phyloP scores from a whole-genome alignment of 2,888 invertebrate genomes.

The Netelia inedita region DNA sequence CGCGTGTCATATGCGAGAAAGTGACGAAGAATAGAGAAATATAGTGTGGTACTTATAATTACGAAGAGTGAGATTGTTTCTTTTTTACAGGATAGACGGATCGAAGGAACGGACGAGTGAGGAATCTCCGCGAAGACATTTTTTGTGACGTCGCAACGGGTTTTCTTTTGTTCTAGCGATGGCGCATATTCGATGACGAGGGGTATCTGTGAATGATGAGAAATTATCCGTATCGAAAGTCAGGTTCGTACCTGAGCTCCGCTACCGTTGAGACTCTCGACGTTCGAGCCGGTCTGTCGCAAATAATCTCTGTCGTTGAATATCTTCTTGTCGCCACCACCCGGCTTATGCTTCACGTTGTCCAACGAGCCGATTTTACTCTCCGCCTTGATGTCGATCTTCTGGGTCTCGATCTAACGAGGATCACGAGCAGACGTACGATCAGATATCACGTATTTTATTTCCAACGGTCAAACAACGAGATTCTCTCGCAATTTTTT shows the following conservation, averaged over 20 bases:
- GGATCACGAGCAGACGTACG: conserved; percentile 20
- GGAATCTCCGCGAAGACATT: conserved; percentile 29
- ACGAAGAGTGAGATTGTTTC: not conserved
- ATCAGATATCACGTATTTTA: not conserved
- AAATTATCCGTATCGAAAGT: conserved; percentile 40
- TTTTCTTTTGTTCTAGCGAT: conserved; percentile 19
- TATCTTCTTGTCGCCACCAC: conserved; percentile 97
- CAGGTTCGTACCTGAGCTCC: conserved; percentile 81
- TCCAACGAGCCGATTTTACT: conserved; percentile 97
- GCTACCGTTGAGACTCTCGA: conserved; percentile 79
- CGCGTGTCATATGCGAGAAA: not conserved
- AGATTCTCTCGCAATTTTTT: not conserved
- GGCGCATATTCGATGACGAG: not conserved
- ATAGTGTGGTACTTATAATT: not conserved
- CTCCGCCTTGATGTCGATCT: conserved; percentile 96
- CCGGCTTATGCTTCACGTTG: conserved; percentile 96
- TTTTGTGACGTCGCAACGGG: not conserved
- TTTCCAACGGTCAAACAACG: not conserved
- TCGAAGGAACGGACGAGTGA: not conserved
- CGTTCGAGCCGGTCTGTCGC: conserved; percentile 88
- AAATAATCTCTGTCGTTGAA: conserved; percentile 97
- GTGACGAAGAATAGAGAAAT: conserved; percentile 1
- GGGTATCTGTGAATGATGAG: not conserved
- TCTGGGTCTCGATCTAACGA: conserved; percentile 93
- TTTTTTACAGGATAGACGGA: conserved; percentile 8